Base-by-base conservation (phyloP, 2,888 invertebrate species). In the Branchipolynoe longqiensis region DNA sequence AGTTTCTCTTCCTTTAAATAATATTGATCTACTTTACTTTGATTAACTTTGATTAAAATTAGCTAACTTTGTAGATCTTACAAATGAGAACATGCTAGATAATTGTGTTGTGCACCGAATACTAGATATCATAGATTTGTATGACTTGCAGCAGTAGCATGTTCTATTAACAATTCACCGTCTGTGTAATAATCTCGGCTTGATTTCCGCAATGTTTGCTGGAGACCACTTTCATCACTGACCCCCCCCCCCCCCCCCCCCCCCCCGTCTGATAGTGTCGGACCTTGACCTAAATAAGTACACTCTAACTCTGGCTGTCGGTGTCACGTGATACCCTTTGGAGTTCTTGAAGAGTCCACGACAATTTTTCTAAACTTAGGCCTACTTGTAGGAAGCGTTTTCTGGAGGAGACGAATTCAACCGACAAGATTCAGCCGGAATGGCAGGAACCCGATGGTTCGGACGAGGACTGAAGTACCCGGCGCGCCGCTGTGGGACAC, bases 381-480 rank as follows among this genome's bases (percentile, higher is more conserved):
- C 28, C 48, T 1, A 18, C 25, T 82, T 56, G 3, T 58, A 82
- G 82, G 82, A 82, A 33, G 25, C 56, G 82, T 4, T 82, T 58
- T 58, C 25, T 82, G n/a, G 58, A 59, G 3, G 82, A 82, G 25
- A 36, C 58, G 1, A 33, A 25, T 36, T 36, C 31, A 31, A 36
- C 82, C 22, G 82, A 82, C 36, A 28, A 58, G 25, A 59, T 82
- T 33, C 36, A 58, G 58, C 58, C 82, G 1, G 54, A 78, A 25
- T 78, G 78, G 78, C 28, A 33, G 54, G 78, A 78, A 25, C 78
- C 78, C 0, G 78, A 54, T 12, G 78, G 78, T 1, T 78, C 78
- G 18, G 78, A 78, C n/a, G 78, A 78, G n/a, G n/a, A n/a, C n/a
- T n/a, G n/a, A n/a, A n/a, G n/a, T n/a, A n/a, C n/a, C n/a, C n/a